Percentiles rank a stretch among this genome's conserved stretches.
phyloP scores from a whole-genome alignment of 2,113 vertebrate genomes.

The Bujurquina vittata region DNA sequence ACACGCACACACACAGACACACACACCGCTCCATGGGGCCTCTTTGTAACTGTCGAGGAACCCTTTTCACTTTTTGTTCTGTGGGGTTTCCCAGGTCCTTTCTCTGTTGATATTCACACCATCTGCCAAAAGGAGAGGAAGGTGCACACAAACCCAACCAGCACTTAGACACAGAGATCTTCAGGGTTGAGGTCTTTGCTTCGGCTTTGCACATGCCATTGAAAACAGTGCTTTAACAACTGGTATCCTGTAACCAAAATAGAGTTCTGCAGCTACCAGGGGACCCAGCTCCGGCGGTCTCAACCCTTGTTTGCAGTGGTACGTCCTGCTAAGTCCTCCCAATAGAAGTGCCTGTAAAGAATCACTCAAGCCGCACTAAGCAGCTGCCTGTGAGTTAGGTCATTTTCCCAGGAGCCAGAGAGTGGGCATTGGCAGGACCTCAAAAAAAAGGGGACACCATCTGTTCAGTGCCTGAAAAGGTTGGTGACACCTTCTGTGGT shows the following conservation, averaged over 20 bases:
- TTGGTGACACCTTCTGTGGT: constrained; percentile 99
- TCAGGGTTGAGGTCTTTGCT: constrained; percentile 34
- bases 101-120: constrained; percentile 90
- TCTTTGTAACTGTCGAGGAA: constrained; percentile 87
- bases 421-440: constrained; percentile 98
- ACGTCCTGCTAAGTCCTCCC: constrained; percentile 78
- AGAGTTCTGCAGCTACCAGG: constrained; percentile 42
- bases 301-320: constrained; percentile 84
- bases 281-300: constrained; percentile 26
- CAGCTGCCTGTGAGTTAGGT: constrained; percentile 98
- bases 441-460: constrained; percentile 96
- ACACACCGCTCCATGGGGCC: constrained; percentile 82
- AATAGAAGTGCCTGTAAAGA: constrained; percentile 92
- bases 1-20: fast-evolving
- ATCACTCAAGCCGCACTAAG: constrained; percentile 99
- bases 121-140: constrained; percentile 87
- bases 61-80: constrained; percentile 93
- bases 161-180: constrained; percentile 56
- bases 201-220: constrained; percentile 20
- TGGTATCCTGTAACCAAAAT: constrained; percentile 45
- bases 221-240: constrained; percentile 55
- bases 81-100: constrained; percentile 88
- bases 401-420: constrained; percentile 99
- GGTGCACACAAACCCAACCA: constrained; percentile 73
- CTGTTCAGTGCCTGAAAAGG: constrained; percentile 95